phyloP scores from a whole-genome alignment of 2,888 invertebrate genomes.

The Drosophila colorata region DNA sequence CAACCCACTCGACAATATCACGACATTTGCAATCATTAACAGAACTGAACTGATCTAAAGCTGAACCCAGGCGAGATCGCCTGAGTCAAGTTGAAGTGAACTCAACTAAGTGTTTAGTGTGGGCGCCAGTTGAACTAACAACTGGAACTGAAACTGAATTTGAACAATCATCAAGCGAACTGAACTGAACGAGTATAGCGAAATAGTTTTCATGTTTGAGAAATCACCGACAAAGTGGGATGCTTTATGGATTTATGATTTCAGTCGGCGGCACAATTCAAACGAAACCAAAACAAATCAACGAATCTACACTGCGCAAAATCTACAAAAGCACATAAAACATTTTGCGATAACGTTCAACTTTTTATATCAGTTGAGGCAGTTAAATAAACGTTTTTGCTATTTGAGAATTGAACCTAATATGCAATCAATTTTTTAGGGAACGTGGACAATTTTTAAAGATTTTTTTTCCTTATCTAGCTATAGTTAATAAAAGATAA shows the following conservation, averaged over 20 bases:
- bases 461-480: no score
- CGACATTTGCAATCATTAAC: slow-evolving; percentile 79
- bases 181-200: slow-evolving; percentile 23
- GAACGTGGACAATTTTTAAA: no score
- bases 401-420: no score
- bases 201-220: slow-evolving; percentile 64
- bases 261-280: slow-evolving; percentile 71
- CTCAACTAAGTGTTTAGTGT: slow-evolving; percentile 33
- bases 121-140: slow-evolving; percentile 41
- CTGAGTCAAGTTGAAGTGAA: slow-evolving; percentile 37
- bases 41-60: slow-evolving; percentile 15
- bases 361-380: no score
- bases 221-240: slow-evolving; percentile 74
- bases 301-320: slow-evolving; percentile 36
- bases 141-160: slow-evolving; percentile 23
- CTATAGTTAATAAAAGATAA: no score
- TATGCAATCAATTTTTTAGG: no score
- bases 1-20: slow-evolving; percentile 74
- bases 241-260: slow-evolving; percentile 75
- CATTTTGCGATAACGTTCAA: neutral
- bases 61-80: slow-evolving; percentile 24
- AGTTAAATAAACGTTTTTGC: no score
- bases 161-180: slow-evolving; percentile 42
- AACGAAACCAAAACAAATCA: slow-evolving; percentile 65
- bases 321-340: slow-evolving; percentile 5